Evolutionary conservation across 2,888 invertebrate genomes (phyloP).

Genomic region (Caenorhabditis virilis): DNA sequence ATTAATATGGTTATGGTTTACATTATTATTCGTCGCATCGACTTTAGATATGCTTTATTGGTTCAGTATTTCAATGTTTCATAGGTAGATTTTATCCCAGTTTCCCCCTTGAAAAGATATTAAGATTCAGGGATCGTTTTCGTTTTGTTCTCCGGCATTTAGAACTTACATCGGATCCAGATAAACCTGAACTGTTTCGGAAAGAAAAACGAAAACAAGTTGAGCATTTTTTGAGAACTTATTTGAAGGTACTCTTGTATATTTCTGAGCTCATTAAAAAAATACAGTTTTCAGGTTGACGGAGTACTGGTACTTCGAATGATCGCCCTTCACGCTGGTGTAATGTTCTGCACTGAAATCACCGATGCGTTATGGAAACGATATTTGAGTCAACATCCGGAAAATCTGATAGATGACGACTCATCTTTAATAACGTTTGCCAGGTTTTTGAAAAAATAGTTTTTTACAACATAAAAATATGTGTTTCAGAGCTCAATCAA

Average conservation of each 20-base stretch:
- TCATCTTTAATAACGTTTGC: conserved; percentile 66
- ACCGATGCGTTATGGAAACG: conserved; percentile 67
- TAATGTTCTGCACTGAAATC: conserved; percentile 68
- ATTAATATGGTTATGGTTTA: conserved; percentile 67
- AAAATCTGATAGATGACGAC: conserved; percentile 67
- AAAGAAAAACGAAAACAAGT: conserved; percentile 68
- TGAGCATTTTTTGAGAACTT: conserved; percentile 66
- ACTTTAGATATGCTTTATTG: conserved; percentile 66
- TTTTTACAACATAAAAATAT: not conserved
- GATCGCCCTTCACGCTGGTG: conserved; percentile 68
- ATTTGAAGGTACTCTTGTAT: conserved; percentile 64
- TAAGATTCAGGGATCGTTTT: conserved; percentile 57
- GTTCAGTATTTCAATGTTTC: conserved; percentile 67
- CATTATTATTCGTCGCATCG: conserved; percentile 64
- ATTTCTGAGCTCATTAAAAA: not conserved
- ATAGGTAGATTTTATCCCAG: conserved; percentile 30
- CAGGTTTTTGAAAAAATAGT: conserved; percentile 20
- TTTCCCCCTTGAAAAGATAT: not conserved
- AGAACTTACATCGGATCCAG: conserved; percentile 67
- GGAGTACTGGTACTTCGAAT: conserved; percentile 67
- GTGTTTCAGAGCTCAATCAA: conserved; percentile 54
- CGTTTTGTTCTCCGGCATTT: conserved; percentile 67
- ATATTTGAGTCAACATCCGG: conserved; percentile 63
- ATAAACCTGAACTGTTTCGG: conserved; percentile 65
- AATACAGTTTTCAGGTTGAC: conserved; percentile 56